A percentile compares a stretch with the other conserved stretches of the same genome.
Conservation (phyloP, 2,888 invertebrate species). For the Drosophila falleni region DNA sequence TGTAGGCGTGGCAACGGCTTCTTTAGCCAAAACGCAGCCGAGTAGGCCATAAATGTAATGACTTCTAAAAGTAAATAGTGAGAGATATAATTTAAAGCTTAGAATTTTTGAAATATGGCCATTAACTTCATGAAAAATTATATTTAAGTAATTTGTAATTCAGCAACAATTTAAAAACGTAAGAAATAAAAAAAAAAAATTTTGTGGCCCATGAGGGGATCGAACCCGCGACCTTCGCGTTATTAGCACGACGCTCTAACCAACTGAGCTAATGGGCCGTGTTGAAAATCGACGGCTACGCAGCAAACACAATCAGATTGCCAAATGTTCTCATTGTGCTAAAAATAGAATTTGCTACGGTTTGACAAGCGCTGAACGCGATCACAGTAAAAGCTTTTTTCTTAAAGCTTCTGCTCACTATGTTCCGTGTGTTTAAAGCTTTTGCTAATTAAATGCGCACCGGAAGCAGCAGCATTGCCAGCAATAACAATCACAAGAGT, state of each 20-base stretch:
- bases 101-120: background rate
- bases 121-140: too few relatives aligned
- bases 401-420: constrained; percentile 8
- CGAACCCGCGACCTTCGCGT: constrained; percentile 84
- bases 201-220: constrained; percentile 37
- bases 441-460: constrained; percentile 42
- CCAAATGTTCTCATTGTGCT: constrained; percentile 2
- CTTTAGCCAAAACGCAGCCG: constrained; percentile 18
- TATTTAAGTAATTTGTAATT: background rate
- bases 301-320: background rate
- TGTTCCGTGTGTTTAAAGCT: constrained; percentile 13
- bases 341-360: constrained; percentile 22
- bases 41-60: constrained; percentile 35
- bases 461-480: constrained; percentile 49
- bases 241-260: constrained; percentile 86
- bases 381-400: constrained; percentile 29
- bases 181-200: background rate
- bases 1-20: constrained; percentile 14
- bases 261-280: constrained; percentile 86
- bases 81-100: constrained; percentile 16
- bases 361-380: constrained; percentile 17
- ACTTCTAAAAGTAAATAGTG: constrained; percentile 47
- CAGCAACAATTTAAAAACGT: background rate
- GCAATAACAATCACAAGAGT: constrained; percentile 27
- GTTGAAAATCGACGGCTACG: background rate